These are phyloP conservation scores for Danionella cerebrum DNA, from an alignment of 2,113 vertebrate genomes.

Conservation along the genomic window DNA sequence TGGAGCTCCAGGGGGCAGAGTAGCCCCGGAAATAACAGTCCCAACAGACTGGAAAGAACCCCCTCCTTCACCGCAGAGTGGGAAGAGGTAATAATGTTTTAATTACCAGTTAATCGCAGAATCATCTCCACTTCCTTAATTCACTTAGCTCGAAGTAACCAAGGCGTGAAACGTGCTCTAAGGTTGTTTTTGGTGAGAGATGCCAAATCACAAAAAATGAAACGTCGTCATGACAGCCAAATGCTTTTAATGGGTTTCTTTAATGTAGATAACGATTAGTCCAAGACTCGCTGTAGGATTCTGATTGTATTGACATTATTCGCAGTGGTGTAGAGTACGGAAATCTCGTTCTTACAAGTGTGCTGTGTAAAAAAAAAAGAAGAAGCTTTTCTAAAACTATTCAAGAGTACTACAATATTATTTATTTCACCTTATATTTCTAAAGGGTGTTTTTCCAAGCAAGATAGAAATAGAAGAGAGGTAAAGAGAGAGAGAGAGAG, in stretches of 20 bases:
- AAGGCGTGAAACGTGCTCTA: neutral
- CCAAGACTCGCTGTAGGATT: neutral
- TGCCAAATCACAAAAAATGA: neutral
- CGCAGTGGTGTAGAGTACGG: too few species aligned
- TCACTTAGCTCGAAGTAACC: slow-evolving; percentile 15
- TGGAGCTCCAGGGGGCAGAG: slow-evolving; percentile 74
- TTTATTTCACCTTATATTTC: too few species aligned
- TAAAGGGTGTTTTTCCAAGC: too few species aligned
- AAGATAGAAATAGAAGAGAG: too few species aligned
- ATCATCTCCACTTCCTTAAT: slow-evolving; percentile 19
- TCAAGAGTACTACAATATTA: too few species aligned
- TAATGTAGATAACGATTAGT: slow-evolving; percentile 8
- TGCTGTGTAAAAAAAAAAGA: too few species aligned
- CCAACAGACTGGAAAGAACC: slow-evolving; percentile 78
- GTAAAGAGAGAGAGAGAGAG: too few species aligned
- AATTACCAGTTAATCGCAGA: slow-evolving; percentile 11
- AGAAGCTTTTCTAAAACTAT: too few species aligned
- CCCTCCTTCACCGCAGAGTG: slow-evolving; percentile 96
- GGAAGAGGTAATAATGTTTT: slow-evolving; percentile 80
- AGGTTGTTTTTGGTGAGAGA: neutral
- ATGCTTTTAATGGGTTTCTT: neutral
- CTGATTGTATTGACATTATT: neutral
- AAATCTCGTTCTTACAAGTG: too few species aligned
- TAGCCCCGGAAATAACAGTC: slow-evolving; percentile 63
- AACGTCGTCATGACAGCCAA: slow-evolving; percentile 5